Base-by-base conservation (phyloP, 2,888 invertebrate genomes). In the Lamellibrachia satsuma region DNA sequence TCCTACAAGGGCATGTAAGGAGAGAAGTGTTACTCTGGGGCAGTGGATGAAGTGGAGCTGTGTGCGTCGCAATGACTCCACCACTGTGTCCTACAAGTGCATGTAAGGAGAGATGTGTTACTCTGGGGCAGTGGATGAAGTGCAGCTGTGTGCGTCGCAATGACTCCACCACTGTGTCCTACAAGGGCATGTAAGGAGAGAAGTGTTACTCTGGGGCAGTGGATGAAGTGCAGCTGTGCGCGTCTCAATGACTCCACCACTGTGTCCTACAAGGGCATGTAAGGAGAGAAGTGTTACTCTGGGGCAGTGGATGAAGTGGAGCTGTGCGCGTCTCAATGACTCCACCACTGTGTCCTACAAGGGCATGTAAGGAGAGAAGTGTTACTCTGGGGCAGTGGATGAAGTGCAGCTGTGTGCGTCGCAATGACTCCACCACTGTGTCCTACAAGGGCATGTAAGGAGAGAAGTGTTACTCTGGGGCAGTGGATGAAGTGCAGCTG, bases 111-210 rank as follows among this genome's bases (percentile, higher is more conserved):
- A 75, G 1, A 22, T 57, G 98, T 97, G 97, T 98, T 97, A 97
- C 98, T 97, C 97, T 98, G 97, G 95, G 99, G 98, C 96, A 99
- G 97, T 98, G 98, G 52, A 99, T 98, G 96, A 99, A 99, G 96
- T 98, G 98, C 92, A 98, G 97, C 91, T 98, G 98, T 60, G 98
- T 98, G 93, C 99, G 97, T 7, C 98, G 97, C 93, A 99, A 96
- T 2, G 98, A 98, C 96, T 99, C 99, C 93, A 99, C 97, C 7
- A 99, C 97, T 75, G 98, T 98, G 96, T 99, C 99, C 98, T 98
- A 92, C 39, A 52, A 91, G 51, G 8, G 51, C 9, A 75, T 39
- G 39, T 39, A 39, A 11, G 6, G 75, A 97, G 96, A 0, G 98
- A 98, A 94, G 98, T 97, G 97, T 98, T 97, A 97, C 98, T 97